Conservation (phyloP, 2,113 vertebrate genomes). For the Diadophis punctatus region DNA sequence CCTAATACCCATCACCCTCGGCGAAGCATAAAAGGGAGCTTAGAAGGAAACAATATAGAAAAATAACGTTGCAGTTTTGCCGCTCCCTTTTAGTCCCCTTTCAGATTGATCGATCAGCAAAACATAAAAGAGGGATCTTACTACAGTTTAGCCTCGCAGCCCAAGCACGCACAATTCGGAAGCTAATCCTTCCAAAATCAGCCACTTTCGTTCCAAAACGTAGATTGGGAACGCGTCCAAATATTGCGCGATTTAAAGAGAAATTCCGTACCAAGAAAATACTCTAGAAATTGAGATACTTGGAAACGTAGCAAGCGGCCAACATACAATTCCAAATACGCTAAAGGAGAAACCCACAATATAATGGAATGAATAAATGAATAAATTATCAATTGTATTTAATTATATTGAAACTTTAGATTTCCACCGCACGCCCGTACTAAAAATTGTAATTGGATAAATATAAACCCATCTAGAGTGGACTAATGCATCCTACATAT, state of each 20-base stretch:
- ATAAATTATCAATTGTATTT: background rate
- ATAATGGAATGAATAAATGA: background rate
- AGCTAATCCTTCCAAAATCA: background rate
- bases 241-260: background rate
- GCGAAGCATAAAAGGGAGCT: background rate
- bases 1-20: background rate
- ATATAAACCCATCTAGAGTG: background rate
- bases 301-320: background rate
- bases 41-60: background rate
- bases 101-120: background rate
- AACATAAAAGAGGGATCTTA: background rate
- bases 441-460: background rate
- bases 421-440: background rate
- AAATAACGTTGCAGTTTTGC: background rate
- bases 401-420: background rate
- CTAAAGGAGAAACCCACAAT: background rate
- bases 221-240: background rate
- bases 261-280: background rate
- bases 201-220: background rate
- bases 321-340: background rate
- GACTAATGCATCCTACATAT: background rate
- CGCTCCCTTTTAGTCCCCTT: background rate
- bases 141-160: background rate
- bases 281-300: background rate
- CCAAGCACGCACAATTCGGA: background rate